Evolutionary conservation across 1,140 invertebrate species (phyloP), one percentile per base, ranked within the genome.

Genomic region (Mesaphorura yosii): DNA sequence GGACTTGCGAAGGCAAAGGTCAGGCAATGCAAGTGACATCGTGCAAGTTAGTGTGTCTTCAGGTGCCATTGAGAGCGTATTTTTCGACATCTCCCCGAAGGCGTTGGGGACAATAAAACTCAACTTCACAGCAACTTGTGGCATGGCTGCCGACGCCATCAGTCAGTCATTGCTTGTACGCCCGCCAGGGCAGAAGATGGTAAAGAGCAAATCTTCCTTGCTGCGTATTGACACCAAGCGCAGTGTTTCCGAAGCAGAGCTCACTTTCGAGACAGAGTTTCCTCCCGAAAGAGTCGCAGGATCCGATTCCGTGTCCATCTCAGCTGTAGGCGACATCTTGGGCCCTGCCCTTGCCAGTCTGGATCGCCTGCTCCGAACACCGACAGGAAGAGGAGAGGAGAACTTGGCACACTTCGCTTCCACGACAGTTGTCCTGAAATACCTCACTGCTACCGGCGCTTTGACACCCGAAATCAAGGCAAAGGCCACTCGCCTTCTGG

Each of bases 331-430:
- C 27, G 84, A 88, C 68, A 74, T 88, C 26, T 67, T 88, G 27
- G 84, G 83, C 14, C 76, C 82, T 15, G 78, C 80, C 44, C 77
- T 88, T 34, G 76, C 78, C 3, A 84, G 87, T 68, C 66, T 88
- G 17, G 78, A 82, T 14, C 76, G 79, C 54, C 69, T 95, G 3
- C 78, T 95, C n/a, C 73, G 73, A 62, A 78, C 92, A 73, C 89
- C 91, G 1, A 86, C 81, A 46, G 69, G 88, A 1, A 94, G 91
- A 70, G 89, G 90, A 10, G 90, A 95, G 73, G 91, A 95, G 67
- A 94, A 94, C 62, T 88, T 95, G 83, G 70, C 92, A 1, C 85
- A 88, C 64, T 86, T 93, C 66, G 85, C 93, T 20, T 87, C 89
- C 1, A 89, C 89, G 65, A 82, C 94, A 60, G 83, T 90, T 40